Conservation (phyloP, 2,888 invertebrate species). For the Trachelus iudaicus region DNA sequence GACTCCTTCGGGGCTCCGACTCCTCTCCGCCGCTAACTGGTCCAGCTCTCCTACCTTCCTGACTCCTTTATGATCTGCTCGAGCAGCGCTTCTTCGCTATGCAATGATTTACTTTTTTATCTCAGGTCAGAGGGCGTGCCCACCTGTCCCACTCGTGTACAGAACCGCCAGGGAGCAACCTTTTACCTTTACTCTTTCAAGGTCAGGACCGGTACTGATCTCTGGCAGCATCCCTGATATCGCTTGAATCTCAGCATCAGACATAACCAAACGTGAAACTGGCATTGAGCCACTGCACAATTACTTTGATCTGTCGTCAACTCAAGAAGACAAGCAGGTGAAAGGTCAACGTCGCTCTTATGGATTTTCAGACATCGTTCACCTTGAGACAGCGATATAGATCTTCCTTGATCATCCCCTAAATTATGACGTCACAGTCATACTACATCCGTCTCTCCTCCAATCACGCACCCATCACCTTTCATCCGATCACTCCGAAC, state of each 20-base stretch:
- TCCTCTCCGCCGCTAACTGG: slow-evolving; percentile 11
- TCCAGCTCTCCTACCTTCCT: slow-evolving; percentile 6
- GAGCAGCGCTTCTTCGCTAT: background rate
- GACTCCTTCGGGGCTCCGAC: slow-evolving; percentile 13
- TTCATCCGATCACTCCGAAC: background rate
- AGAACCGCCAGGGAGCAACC: background rate
- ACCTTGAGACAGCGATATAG: background rate
- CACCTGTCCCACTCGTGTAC: background rate
- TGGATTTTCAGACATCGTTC: background rate
- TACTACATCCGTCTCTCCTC: background rate
- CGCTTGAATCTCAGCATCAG: background rate
- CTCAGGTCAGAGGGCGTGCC: background rate
- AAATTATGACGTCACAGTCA: background rate
- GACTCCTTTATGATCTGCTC: slow-evolving; percentile 16
- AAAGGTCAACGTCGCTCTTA: background rate
- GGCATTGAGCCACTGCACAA: background rate
- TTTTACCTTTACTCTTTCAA: background rate
- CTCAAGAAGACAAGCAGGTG: background rate
- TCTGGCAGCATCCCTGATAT: background rate
- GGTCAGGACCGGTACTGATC: background rate
- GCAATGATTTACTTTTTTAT: background rate
- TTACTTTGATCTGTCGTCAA: too few relatives aligned
- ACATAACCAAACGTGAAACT: background rate
- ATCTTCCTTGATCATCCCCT: background rate
- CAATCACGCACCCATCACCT: background rate